phyloP scores from a whole-genome alignment of 2,888 invertebrate species.

The Margaritifera margaritifera region DNA sequence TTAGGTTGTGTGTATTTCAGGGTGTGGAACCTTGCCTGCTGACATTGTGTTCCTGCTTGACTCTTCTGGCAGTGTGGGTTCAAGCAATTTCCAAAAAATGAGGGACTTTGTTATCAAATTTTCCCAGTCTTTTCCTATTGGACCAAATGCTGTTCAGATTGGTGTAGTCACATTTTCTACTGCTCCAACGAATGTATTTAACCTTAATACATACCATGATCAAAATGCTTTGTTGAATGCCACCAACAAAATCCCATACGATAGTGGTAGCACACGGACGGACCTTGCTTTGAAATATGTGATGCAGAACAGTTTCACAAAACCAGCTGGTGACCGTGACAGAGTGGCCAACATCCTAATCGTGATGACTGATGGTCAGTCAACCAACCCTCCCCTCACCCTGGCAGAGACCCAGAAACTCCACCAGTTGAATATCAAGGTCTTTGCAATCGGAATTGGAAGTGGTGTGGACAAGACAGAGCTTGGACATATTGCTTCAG shows the following conservation, averaged over 20 bases:
- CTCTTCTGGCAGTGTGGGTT: slow-evolving; percentile 52
- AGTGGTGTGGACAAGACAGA: slow-evolving; percentile 47
- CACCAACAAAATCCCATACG: slow-evolving; percentile 50
- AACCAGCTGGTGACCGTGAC: slow-evolving; percentile 51
- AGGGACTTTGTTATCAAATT: slow-evolving; percentile 57
- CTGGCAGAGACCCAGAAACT: slow-evolving; percentile 37
- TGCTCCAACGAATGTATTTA: slow-evolving; percentile 49
- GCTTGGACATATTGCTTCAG: slow-evolving; percentile 55
- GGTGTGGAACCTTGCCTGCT: slow-evolving; percentile 52
- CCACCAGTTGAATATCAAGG: slow-evolving; percentile 39
- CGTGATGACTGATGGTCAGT: slow-evolving; percentile 59
- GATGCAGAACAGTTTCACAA: slow-evolving; percentile 46
- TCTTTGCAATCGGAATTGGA: slow-evolving; percentile 59
- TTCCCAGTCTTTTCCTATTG: slow-evolving; percentile 52
- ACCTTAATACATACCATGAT: slow-evolving; percentile 44
- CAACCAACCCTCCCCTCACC: slow-evolving; percentile 39
- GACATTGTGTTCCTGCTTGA: slow-evolving; percentile 60
- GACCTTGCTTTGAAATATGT: slow-evolving; percentile 58
- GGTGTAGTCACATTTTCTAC: slow-evolving; percentile 55
- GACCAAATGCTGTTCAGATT: slow-evolving; percentile 54
- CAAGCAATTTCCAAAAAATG: slow-evolving; percentile 52
- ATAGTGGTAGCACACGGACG: slow-evolving; percentile 58
- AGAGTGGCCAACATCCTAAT: slow-evolving; percentile 56
- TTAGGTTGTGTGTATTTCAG: slow-evolving; percentile 17
- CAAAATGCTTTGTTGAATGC: slow-evolving; percentile 44